Evolutionary conservation across 2,797 vertebrate species (phyloP).

Genomic region (Cuniculus paca): DNA sequence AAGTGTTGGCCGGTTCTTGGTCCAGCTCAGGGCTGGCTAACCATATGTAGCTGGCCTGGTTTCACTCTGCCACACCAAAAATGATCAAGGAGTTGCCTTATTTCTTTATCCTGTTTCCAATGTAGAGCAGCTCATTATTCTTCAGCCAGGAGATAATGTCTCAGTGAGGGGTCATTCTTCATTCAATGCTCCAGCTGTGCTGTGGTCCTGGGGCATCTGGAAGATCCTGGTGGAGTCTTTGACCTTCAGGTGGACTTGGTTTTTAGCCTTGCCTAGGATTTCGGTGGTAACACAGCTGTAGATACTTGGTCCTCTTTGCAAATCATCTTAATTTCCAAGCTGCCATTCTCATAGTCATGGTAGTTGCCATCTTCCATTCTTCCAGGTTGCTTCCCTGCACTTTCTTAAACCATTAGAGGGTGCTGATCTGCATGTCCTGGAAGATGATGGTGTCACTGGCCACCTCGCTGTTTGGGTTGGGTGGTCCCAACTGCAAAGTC

Average conservation of each 20-base stretch:
- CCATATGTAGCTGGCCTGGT: constrained; percentile 97
- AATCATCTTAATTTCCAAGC: constrained; percentile 93
- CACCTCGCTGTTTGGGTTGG: too few species aligned
- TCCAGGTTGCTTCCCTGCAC: constrained; percentile 96
- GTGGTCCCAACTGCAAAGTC: constrained; percentile 90
- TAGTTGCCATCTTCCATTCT: constrained; percentile 95
- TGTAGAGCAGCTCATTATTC: constrained; percentile 91
- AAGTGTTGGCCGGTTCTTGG: constrained; percentile 94
- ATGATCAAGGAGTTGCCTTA: constrained; percentile 94
- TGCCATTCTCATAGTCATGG: constrained; percentile 93
- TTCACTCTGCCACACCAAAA: constrained; percentile 91
- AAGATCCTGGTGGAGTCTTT: constrained; percentile 97
- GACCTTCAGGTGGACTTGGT: constrained; percentile 96
- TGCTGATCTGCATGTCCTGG: constrained; percentile 94
- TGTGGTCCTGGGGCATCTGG: constrained; percentile 89
- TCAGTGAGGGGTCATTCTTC: constrained; percentile 92
- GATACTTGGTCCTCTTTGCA: constrained; percentile 94
- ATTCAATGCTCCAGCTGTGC: constrained; percentile 93
- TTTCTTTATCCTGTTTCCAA: constrained; percentile 93
- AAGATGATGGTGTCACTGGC: too few species aligned
- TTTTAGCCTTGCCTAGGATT: constrained; percentile 94
- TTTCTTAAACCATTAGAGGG: constrained; percentile 98
- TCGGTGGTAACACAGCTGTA: constrained; percentile 97
- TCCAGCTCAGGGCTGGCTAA: constrained; percentile 96
- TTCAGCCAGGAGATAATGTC: constrained; percentile 93